Percentiles rank a stretch among this genome's conserved stretches.
These are phyloP conservation scores for Rhinophrynus dorsalis DNA, from an alignment of 2,797 vertebrate genomes.

Conservation along the genomic window DNA sequence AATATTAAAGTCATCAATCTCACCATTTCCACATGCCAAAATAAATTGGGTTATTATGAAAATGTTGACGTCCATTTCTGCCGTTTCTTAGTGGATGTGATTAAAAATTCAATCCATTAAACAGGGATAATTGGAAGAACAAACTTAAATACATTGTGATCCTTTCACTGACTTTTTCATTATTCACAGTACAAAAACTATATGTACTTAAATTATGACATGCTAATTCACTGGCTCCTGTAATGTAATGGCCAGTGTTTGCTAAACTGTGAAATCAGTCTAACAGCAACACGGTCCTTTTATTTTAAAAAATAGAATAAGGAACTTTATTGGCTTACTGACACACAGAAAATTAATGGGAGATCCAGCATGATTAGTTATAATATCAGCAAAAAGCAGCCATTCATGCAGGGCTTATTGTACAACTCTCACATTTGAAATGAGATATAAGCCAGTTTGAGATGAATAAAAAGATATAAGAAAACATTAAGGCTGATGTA, in stretches of 20 bases:
- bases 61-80: slow-evolving; percentile 24
- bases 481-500: too few species aligned
- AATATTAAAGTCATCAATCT: slow-evolving; percentile 39
- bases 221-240: neutral
- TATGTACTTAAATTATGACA: neutral
- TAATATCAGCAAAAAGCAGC: too few species aligned
- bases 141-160: slow-evolving; percentile 1
- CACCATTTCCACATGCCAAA: slow-evolving; percentile 4
- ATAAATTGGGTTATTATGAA: slow-evolving; percentile 33
- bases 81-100: slow-evolving; percentile 21
- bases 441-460: too few species aligned
- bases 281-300: too few species aligned
- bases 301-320: too few species aligned
- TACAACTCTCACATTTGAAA: too few species aligned
- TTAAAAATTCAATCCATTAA: slow-evolving; percentile 29
- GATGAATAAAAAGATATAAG: too few species aligned
- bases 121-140: neutral
- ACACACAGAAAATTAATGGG: too few species aligned
- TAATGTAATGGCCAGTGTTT: too few species aligned
- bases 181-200: neutral
- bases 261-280: neutral
- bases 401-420: too few species aligned
- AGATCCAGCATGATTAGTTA: too few species aligned
- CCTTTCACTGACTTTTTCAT: neutral
- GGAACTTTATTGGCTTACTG: too few species aligned